Percentiles rank a stretch among this genome's conserved stretches.
These are phyloP conservation scores for Zaprionus tsacasi DNA, from an alignment of 1,140 invertebrate genomes.

Conservation along the genomic window DNA sequence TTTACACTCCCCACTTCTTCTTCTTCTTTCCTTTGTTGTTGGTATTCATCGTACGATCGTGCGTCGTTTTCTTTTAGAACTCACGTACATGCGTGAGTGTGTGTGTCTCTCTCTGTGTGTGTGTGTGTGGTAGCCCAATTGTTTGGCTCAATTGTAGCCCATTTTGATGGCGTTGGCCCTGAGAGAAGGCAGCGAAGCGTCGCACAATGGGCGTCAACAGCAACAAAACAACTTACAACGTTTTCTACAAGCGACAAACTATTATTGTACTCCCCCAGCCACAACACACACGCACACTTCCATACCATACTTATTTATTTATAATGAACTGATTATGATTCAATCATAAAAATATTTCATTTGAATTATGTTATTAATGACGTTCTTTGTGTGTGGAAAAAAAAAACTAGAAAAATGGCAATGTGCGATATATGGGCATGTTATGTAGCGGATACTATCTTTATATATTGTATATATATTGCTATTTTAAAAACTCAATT, in stretches of 20 bases:
- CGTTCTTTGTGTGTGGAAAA: too few relatives aligned
- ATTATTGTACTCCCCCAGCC: slow-evolving; percentile 23
- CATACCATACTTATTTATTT: not conserved
- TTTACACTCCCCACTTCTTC: slow-evolving; percentile 43
- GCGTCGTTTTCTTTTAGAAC: slow-evolving; percentile 36
- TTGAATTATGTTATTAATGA: slow-evolving; percentile 30
- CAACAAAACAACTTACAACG: slow-evolving; percentile 6
- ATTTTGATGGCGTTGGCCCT: slow-evolving; percentile 61
- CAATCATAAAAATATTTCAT: slow-evolving; percentile 19
- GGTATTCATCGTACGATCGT: slow-evolving; percentile 44
- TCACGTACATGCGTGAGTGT: slow-evolving; percentile 21
- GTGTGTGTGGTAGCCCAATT: slow-evolving; percentile 61
- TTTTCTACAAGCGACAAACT: slow-evolving; percentile 16
- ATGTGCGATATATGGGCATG: too few relatives aligned
- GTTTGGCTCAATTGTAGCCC: slow-evolving; percentile 69
- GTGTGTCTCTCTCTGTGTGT: slow-evolving; percentile 18
- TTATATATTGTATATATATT: too few relatives aligned
- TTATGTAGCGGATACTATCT: too few relatives aligned
- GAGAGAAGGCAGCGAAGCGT: slow-evolving; percentile 57
- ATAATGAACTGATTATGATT: slow-evolving; percentile 31
- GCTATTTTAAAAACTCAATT: too few relatives aligned
- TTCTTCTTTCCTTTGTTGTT: slow-evolving; percentile 14
- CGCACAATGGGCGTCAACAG: slow-evolving; percentile 55
- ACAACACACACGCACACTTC: not conserved
- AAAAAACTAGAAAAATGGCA: too few relatives aligned